Base-by-base conservation (phyloP, 2,888 invertebrate genomes). In the Automeris io region DNA sequence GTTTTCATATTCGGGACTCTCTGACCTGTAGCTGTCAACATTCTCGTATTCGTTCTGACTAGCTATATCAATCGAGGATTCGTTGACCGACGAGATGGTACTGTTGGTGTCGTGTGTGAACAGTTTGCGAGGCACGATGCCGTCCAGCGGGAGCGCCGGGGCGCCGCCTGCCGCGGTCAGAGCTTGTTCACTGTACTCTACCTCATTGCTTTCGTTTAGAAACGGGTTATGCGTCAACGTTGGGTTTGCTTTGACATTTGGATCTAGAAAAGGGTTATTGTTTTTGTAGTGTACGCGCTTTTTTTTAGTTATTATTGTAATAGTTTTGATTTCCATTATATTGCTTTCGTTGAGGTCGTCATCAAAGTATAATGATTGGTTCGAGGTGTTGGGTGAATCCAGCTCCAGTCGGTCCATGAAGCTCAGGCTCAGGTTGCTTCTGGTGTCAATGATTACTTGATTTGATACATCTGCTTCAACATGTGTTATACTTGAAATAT, bases 251-350 rank as follows among this genome's bases (percentile, higher is more conserved):
- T 56, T 55, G 22, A 75, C 42, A 46, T 73, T 72, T 1, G 77
- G 72, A 47, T 79, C 77, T 24, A 87, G 49, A 46, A 87, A 87
- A 11, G 87, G 87, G 49, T 87, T 87, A 0, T 87, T 87, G 33
- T 66, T 74, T 38, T 55, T 56, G 2, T 54, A 57, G 5, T 53
- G 40, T 5, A 74, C 45, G 11, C 65, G 47, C 46, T 80, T 82
- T 52, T 79, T 85, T 41, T 81, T 86, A 0, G 83, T 83, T 11
- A 86, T 76, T 7, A 83, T 80, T 31, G 85, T 86, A 2, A 87
- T 87, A 1, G 87, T 85, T 70, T 87, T 87, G 2, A 87, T 86
- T 48, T 87, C 87, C 87, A 87, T 87, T 13, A 87, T 87, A 43
- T 87, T 87, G 40, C 87, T 87, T 57, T 87, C 87, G 47, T 87